A percentile compares a stretch with the other conserved stretches of the same genome.
These are phyloP conservation scores for Hippocampus abdominalis DNA, from an alignment of 2,113 vertebrate genomes.

Conservation along the genomic window DNA sequence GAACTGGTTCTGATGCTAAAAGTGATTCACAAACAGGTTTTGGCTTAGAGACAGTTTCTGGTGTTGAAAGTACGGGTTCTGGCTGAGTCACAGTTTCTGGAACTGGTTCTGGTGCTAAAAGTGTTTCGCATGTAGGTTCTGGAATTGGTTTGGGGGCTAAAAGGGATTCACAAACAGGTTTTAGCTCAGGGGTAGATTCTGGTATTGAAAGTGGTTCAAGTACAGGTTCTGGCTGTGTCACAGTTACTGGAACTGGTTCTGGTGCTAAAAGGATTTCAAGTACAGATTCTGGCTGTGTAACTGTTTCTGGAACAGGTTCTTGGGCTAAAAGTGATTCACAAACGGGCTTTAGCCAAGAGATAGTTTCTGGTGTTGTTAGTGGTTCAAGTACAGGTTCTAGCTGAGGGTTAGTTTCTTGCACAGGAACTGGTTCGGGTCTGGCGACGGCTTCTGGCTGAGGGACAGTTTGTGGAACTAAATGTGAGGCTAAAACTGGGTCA, in stretches of 20 bases:
- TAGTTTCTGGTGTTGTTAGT: neutral
- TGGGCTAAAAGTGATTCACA: slow-evolving; percentile 2
- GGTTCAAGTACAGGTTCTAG: slow-evolving; percentile 7
- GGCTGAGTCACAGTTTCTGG: neutral
- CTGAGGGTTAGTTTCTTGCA: slow-evolving; percentile 3
- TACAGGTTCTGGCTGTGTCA: neutral
- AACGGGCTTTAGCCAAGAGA: neutral
- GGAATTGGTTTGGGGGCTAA: neutral
- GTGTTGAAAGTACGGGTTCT: neutral
- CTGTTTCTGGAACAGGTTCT: slow-evolving; percentile 1
- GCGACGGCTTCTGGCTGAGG: neutral
- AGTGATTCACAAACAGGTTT: slow-evolving; percentile 8
- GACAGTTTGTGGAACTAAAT: slow-evolving; percentile 2
- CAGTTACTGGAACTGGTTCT: slow-evolving; percentile 1
- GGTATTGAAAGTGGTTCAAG: slow-evolving; percentile 2
- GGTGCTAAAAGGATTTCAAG: neutral
- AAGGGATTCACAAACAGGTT: slow-evolving; percentile 2
- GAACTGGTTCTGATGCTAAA: slow-evolving; percentile 2
- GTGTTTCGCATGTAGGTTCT: neutral
- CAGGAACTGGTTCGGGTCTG: slow-evolving; percentile 2
- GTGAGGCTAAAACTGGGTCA: neutral
- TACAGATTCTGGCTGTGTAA: neutral
- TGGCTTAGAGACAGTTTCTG: neutral
- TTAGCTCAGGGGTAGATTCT: neutral
- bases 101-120: slow-evolving; percentile 2